Conservation (phyloP, 1,140 invertebrate species). For the Brachionus asplanchnoidis region DNA sequence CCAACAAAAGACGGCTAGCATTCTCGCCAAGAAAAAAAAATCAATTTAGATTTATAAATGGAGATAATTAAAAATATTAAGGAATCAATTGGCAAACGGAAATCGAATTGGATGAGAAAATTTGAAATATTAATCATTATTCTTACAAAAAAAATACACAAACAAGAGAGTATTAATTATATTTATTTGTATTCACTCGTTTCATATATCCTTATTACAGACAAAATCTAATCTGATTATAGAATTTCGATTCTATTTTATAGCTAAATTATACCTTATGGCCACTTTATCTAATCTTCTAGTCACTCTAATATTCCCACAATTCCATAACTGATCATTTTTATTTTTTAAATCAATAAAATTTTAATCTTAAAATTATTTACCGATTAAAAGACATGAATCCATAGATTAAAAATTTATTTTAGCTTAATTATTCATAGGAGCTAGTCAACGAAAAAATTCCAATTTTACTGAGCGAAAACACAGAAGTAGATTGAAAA, state of each 20-base stretch:
- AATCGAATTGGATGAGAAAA: background rate
- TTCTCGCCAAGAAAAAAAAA: background rate
- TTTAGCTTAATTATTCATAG: background rate
- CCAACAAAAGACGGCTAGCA: background rate
- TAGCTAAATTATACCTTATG: background rate
- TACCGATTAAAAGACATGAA: background rate
- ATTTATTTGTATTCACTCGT: background rate
- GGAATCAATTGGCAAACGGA: background rate
- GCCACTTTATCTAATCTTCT: background rate
- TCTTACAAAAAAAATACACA: background rate
- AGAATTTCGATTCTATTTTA: background rate
- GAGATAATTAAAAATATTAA: background rate
- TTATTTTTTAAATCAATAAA: background rate
- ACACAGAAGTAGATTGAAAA: background rate
- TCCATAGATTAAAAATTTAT: background rate
- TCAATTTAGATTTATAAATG: background rate
- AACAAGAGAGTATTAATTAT: constrained; percentile 4
- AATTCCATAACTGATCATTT: background rate
- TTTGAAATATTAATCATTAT: background rate
- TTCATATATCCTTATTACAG: background rate
- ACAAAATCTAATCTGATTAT: background rate
- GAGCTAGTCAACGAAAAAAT: background rate
- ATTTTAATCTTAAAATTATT: constrained; percentile 7
- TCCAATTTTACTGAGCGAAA: background rate
- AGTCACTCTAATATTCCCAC: background rate